A percentile compares a stretch with the other conserved stretches of the same genome.
Conservation (phyloP, 1,140 invertebrate species). For the Cephus cinctus region DNA sequence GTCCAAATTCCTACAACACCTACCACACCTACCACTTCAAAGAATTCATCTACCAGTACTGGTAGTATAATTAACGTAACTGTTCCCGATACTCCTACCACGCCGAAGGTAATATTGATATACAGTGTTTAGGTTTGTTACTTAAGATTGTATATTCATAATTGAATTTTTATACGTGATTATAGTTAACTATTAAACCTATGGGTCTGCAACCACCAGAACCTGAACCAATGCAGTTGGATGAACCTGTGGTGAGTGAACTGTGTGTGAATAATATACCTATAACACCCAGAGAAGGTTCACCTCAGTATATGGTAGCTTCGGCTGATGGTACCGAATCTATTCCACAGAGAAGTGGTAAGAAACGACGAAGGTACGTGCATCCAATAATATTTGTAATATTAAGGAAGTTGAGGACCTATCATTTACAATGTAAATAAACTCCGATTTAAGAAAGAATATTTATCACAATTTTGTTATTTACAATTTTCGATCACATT, state of each 20-base stretch:
- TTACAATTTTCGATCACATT: too few relatives aligned
- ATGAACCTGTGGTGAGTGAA: conserved; percentile 33
- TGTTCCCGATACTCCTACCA: conserved; percentile 30
- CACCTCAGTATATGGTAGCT: conserved; percentile 53
- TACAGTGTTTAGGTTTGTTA: conserved; percentile 9
- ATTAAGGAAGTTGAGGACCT: too few relatives aligned
- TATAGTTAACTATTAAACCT: conserved; percentile 49
- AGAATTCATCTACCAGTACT: conserved; percentile 15
- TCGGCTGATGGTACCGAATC: conserved; percentile 44
- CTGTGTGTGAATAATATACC: conserved; percentile 35
- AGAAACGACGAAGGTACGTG: conserved; percentile 47
- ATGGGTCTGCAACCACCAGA: conserved; percentile 38
- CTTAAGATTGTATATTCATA: background rate
- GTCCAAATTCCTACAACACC: conserved; percentile 40
- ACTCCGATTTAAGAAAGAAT: too few relatives aligned
- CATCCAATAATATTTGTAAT: too few relatives aligned
- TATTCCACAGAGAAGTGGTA: conserved; percentile 45
- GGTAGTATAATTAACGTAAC: conserved; percentile 26
- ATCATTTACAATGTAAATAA: too few relatives aligned
- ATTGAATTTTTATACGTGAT: conserved; percentile 9
- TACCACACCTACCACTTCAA: conserved; percentile 36
- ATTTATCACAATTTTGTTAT: too few relatives aligned
- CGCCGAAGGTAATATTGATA: conserved; percentile 41
- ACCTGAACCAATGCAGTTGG: conserved; percentile 31
- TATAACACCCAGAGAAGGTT: conserved; percentile 43